Conservation (phyloP, 2,888 invertebrate genomes). For the Yponomeuta cagnagella region DNA sequence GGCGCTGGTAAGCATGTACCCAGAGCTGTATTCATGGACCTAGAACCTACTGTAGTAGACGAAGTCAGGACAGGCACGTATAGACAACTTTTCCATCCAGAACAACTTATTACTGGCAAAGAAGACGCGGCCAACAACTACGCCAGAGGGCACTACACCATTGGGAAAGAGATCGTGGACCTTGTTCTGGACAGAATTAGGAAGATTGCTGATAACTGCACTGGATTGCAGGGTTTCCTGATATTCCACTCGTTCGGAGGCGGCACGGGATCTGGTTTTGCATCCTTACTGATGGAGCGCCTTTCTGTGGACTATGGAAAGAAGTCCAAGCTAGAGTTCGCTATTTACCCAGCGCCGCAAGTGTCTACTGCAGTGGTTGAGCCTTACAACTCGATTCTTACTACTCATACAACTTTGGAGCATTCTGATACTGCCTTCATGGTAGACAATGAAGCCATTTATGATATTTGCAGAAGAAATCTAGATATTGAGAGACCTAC, state of each 20-base stretch:
- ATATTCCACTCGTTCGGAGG: conserved; percentile 96
- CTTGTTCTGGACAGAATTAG: conserved; percentile 66
- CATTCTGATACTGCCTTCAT: conserved; percentile 93
- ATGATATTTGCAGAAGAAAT: conserved; percentile 89
- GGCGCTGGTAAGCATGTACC: conserved; percentile 97
- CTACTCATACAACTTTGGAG: conserved; percentile 83
- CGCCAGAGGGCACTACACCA: conserved; percentile 97
- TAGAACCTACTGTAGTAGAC: conserved; percentile 97
- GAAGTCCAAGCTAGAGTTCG: conserved; percentile 80
- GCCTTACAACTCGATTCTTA: conserved; percentile 96
- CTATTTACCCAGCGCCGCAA: conserved; percentile 72
- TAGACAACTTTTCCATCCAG: conserved; percentile 92
- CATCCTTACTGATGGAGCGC: conserved; percentile 94
- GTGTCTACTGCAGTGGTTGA: conserved; percentile 93
- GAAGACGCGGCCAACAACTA: conserved; percentile 98
- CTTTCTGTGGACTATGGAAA: conserved; percentile 91
- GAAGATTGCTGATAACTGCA: conserved; percentile 92
- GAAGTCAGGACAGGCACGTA: conserved; percentile 95
- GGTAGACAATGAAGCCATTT: conserved; percentile 87
- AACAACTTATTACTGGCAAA: conserved; percentile 91
- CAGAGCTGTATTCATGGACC: conserved; percentile 93
- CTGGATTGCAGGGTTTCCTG: conserved; percentile 92
- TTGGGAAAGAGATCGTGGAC: conserved; percentile 96
- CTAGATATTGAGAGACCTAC: conserved; percentile 91
- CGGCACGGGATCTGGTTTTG: conserved; percentile 96